Evolutionary conservation across 2,797 vertebrate species (phyloP), one percentile per base, ranked within the genome.

Genomic region (Arctocebus calabarensis): DNA sequence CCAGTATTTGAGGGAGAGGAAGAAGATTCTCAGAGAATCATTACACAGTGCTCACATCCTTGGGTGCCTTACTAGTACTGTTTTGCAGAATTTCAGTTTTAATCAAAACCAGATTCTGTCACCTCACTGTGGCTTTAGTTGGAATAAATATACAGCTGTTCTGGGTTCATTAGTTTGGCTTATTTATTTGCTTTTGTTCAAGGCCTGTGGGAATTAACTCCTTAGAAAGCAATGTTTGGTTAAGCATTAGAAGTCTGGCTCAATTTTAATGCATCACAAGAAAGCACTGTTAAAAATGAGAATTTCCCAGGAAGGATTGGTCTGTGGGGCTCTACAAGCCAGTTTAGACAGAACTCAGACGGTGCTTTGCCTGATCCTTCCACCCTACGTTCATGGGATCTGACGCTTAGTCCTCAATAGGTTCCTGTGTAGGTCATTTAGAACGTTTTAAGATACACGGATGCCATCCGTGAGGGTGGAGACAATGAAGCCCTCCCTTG

Each of bases 191-290:
- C 29, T 66, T 55, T 23, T n/a, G 12, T 34, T 27, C 43, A 68
- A 94, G 62, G 88, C 45, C 61, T 90, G 34, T 1, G 48, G 32
- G 8, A 91, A 84, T 7, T 64, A 77, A 94, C 85, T 37, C 90
- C 94, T 97, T 90, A 96, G 89, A 95, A 97, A 97, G 66, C 88
- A 92, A 32, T 91, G 77, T 95, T 74, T 52, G 94, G 6, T 70
- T 62, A 84, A 74, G 92, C n/a, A 52, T 87, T 66, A 52, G 16
- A 43, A 73, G 96, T 96, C 95, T 59, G 73, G 84, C 84, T 57
- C 93, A 32, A 3, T 89, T 97, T 96, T 81, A 88, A 75, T 11
- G 16, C 81, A 34, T 20, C 85, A 0, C 66, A 88, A 93, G 74
- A 91, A 96, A 96, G 75, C 17, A 83, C 57, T 82, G 68, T 4